Evolutionary conservation across 2,888 invertebrate species (phyloP), one percentile per base, ranked within the genome.

Genomic region (Cosmia pyralina): DNA sequence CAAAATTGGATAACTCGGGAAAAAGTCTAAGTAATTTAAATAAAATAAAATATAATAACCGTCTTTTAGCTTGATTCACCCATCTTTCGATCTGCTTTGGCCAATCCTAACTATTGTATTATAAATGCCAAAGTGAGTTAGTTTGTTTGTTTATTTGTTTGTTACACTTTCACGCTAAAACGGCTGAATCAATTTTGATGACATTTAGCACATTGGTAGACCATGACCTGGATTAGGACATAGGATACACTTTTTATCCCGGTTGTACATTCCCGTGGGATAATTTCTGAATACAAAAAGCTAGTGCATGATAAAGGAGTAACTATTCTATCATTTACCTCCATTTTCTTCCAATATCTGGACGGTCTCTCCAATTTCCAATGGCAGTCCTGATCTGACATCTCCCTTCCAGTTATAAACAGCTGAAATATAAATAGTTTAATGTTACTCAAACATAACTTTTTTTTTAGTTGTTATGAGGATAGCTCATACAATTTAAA

Each of bases 291-390:
- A n/a, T n/a, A n/a, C n/a, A n/a, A 28, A 28, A 28, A 28, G 28
- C 28, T 28, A 28, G 28, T 67, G 8, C 15, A 44, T 4, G 4
- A 8, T 11, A 41, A 52, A 8, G 13, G 2, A 7, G 17, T 28
- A 69, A 52, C 7, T 17, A n/a, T 44, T 15, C 13, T 34, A 52
- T 13, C 8, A 52, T 17, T 93, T 94, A 97, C 98, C 98, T 93
- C 97, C 97, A 96, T 98, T 98, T 96, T 99, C 99, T 96, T 99
- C 99, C 86, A 98, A 95, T 87, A 99, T 98, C 93, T 99, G 98
- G 5, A 99, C 98, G 8, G 98, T 98, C 92, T 99, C 99, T 75
- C 99, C 99, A 87, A 99, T 98, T 94, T 98, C 98, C 86, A 99
- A 94, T 7, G 98, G 97, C 80, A 98, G 94, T 52, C 98, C 98